These are phyloP conservation scores for Cavia aperea DNA, from an alignment of 2,113 vertebrate species.

Conservation along the genomic window DNA sequence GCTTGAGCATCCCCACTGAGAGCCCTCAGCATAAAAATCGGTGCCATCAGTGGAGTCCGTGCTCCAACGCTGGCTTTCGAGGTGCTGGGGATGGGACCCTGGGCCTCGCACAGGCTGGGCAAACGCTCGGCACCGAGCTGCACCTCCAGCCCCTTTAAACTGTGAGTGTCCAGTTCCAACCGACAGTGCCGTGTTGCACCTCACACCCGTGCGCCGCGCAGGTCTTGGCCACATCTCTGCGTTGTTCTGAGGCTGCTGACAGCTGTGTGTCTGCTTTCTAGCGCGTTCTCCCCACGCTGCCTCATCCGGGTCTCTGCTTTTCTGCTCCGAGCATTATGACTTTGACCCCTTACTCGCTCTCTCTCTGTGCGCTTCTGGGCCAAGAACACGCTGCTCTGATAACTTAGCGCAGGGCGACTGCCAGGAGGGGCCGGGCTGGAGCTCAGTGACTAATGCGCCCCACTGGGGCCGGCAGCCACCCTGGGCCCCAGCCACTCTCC, in stretches of 20 bases:
- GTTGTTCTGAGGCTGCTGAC: not conserved
- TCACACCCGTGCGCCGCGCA: not conserved
- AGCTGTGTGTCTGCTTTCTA: rapidly evolving
- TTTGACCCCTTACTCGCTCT: not conserved
- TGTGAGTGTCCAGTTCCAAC: not conserved
- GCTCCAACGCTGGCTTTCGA: not conserved
- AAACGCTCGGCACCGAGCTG: not conserved
- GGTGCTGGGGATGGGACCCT: not conserved
- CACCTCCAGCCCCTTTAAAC: not conserved
- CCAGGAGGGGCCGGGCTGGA: not conserved
- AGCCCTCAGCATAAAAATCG: rapidly evolving
- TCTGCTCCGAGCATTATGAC: not conserved
- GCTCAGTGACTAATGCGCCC: not conserved
- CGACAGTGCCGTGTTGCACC: rapidly evolving
- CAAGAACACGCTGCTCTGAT: not conserved
- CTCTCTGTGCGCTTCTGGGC: not conserved
- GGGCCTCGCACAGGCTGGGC: not conserved
- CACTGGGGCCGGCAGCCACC: rapidly evolving
- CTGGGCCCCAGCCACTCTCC: not conserved
- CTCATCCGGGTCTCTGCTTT: not conserved
- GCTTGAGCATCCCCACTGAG: rapidly evolving
- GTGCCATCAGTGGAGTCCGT: rapidly evolving
- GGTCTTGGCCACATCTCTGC: not conserved
- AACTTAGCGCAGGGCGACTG: not conserved
- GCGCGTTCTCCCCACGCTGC: rapidly evolving